phyloP scores from a whole-genome alignment of 2,888 invertebrate genomes.

The Lymantria monacha region DNA sequence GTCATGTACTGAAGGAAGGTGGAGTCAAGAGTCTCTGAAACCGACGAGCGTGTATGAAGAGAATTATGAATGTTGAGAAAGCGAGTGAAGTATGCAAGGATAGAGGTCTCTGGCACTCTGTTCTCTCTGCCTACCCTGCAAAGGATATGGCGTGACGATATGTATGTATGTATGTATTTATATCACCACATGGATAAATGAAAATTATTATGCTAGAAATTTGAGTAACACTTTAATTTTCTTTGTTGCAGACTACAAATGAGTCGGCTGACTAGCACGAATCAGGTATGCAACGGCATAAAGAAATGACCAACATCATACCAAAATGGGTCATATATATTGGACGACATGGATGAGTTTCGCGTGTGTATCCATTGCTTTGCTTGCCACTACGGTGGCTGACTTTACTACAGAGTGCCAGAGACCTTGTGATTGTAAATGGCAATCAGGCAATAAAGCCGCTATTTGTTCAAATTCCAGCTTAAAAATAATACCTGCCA shows the following conservation, averaged over 20 bases:
- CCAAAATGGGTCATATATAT: conserved; percentile 77
- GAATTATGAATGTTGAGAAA: too few species aligned
- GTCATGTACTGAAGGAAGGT: too few species aligned
- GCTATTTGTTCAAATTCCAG: conserved; percentile 90
- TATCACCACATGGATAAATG: background rate
- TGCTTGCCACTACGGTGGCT: conserved; percentile 63
- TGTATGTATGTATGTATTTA: too few species aligned
- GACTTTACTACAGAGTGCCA: conserved; percentile 85
- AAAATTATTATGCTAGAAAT: background rate
- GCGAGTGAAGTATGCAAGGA: too few species aligned
- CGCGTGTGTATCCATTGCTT: conserved; percentile 54
- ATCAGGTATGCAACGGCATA: conserved; percentile 71
- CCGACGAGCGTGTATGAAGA: too few species aligned
- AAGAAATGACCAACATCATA: conserved; percentile 72
- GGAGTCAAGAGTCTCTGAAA: too few species aligned
- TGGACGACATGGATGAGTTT: conserved; percentile 76
- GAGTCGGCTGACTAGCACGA: conserved; percentile 51
- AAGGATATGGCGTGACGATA: too few species aligned
- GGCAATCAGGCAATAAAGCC: conserved; percentile 92
- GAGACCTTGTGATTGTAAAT: conserved; percentile 90
- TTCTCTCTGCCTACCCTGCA: too few species aligned
- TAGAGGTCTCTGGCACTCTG: too few species aligned
- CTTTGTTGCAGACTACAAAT: conserved; percentile 70
- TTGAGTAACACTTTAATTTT: conserved; percentile 12
- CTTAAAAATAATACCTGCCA: conserved; percentile 86